These are phyloP conservation scores for Archips crataeganus DNA, from an alignment of 2,888 invertebrate genomes.

Conservation along the genomic window DNA sequence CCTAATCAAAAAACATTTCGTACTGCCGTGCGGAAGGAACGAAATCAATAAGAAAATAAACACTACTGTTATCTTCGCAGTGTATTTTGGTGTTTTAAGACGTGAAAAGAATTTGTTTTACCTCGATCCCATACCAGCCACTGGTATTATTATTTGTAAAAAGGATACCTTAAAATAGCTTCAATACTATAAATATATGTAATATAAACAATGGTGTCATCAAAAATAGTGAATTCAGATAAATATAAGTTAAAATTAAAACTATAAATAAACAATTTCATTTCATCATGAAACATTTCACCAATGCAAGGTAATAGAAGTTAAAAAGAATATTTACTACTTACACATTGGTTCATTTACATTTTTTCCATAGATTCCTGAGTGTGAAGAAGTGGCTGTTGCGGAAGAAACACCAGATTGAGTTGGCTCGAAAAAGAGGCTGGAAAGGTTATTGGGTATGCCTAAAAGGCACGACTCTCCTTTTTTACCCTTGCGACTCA, in stretches of 20 bases:
- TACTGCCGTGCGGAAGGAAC: slow-evolving; percentile 57
- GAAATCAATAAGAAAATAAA: slow-evolving; percentile 61
- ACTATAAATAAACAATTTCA: not conserved
- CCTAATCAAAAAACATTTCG: slow-evolving; percentile 60
- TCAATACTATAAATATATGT: not conserved
- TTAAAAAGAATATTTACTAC: slow-evolving; percentile 78
- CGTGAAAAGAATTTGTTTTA: slow-evolving; percentile 55
- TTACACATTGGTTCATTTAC: slow-evolving; percentile 54
- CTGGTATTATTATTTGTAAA: not conserved
- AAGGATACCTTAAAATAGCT: not conserved
- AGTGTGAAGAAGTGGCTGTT: slow-evolving; percentile 99
- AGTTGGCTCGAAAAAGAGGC: slow-evolving; percentile 96
- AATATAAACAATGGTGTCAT: not conserved
- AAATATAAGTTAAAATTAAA: not conserved
- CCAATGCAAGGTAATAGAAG: slow-evolving; percentile 66
- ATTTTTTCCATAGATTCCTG: slow-evolving; percentile 90
- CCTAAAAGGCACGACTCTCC: slow-evolving; percentile 97
- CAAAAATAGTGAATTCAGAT: not conserved
- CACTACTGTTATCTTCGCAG: slow-evolving; percentile 56
- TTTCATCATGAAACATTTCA: not conserved
- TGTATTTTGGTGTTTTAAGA: slow-evolving; percentile 61
- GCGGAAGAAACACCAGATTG: slow-evolving; percentile 98
- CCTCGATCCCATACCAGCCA: slow-evolving; percentile 37
- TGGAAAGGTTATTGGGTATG: slow-evolving; percentile 99
- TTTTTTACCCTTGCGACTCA: slow-evolving; percentile 98